phyloP scores from a whole-genome alignment of 2,797 vertebrate genomes.

The Muraenolepis orangiensis region DNA sequence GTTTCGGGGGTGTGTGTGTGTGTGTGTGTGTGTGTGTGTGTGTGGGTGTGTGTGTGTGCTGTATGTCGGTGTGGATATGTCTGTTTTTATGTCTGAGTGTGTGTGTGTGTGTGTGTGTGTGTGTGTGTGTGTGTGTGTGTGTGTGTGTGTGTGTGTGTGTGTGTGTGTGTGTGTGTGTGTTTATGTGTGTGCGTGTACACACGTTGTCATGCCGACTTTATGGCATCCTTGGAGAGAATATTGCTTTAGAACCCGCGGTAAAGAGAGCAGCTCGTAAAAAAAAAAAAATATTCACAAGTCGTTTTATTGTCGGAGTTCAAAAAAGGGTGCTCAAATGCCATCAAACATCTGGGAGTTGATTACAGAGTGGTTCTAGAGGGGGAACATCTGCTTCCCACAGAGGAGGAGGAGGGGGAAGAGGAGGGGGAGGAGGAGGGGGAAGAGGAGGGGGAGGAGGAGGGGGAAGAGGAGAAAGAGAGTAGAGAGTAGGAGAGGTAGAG shows the following conservation, averaged over 20 bases:
- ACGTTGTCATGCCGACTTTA: background rate
- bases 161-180: too few species aligned
- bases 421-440: background rate
- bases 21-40: too few species aligned
- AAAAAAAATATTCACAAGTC: background rate
- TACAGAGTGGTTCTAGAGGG: background rate
- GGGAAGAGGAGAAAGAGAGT: background rate
- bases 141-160: background rate
- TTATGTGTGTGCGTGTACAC: background rate
- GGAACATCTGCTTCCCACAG: background rate
- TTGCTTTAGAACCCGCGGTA: background rate
- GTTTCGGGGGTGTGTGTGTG: too few species aligned
- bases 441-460: background rate
- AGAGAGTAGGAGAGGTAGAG: background rate
- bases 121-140: too few species aligned
- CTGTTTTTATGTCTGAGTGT: too few species aligned
- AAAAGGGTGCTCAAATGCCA: background rate
- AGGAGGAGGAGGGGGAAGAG: background rate
- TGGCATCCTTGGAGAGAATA: background rate
- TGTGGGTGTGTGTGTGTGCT: too few species aligned
- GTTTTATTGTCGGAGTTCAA: background rate
- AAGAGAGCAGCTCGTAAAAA: background rate
- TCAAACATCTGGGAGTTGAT: constrained; percentile 1
- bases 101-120: too few species aligned
- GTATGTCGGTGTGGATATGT: too few species aligned